Conservation (phyloP, 2,797 vertebrate species). For the Protosalanx chinensis region DNA sequence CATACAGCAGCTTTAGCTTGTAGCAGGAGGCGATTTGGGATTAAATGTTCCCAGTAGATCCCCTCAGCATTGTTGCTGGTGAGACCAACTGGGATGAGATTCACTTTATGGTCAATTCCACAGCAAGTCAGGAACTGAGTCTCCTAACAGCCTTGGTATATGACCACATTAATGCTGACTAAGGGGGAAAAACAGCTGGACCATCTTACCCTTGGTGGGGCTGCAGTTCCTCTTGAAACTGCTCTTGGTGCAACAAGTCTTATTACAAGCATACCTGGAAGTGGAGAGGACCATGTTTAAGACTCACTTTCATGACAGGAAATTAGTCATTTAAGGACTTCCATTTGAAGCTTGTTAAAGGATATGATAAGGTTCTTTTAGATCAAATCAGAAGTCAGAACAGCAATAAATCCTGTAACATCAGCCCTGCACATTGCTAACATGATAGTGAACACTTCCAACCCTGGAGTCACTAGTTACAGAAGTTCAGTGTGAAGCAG, state of each 20-base stretch:
- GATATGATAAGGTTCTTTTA: no score
- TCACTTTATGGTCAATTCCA: slow-evolving; percentile 85
- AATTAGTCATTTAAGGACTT: no score
- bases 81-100: slow-evolving; percentile 36
- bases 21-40: background rate
- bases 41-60: slow-evolving; percentile 60
- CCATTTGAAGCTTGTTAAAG: no score
- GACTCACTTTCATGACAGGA: no score
- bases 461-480: no score
- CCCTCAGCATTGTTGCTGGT: slow-evolving; percentile 21
- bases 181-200: background rate
- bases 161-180: slow-evolving; percentile 59
- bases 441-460: no score
- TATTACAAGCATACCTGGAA: background rate
- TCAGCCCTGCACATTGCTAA: no score
- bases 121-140: slow-evolving; percentile 75
- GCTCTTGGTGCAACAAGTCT: background rate
- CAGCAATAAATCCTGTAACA: no score
- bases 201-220: background rate
- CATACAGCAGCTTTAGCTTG: background rate
- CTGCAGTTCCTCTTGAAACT: background rate
- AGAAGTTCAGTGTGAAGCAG: background rate
- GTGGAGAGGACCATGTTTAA: no score
- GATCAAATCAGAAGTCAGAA: no score
- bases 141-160: slow-evolving; percentile 83